Conservation (phyloP, 2,888 invertebrate species). For the Ophonus ardosiacus region DNA sequence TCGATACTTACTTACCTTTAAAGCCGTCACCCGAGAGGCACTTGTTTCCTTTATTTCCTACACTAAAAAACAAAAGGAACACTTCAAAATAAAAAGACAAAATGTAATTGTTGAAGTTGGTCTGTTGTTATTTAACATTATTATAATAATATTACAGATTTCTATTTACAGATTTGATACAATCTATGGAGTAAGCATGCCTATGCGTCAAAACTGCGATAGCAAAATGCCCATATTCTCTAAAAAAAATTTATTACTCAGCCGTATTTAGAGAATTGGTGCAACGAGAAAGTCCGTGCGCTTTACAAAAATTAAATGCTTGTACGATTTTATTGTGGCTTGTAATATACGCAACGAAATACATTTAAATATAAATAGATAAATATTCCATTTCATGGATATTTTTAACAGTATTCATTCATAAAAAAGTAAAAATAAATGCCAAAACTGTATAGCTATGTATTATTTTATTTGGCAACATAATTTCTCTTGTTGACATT, state of each 20-base stretch:
- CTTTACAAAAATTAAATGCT: slow-evolving; percentile 52
- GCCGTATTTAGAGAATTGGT: slow-evolving; percentile 42
- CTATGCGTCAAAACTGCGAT: slow-evolving; percentile 8
- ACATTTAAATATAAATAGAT: slow-evolving; percentile 40
- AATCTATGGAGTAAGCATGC: slow-evolving; percentile 68
- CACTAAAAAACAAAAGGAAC: background rate
- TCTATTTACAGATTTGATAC: slow-evolving; percentile 74
- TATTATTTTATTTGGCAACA: slow-evolving; percentile 48
- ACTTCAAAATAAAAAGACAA: slow-evolving; percentile 65
- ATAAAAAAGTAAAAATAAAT: slow-evolving; percentile 51
- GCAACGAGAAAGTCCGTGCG: slow-evolving; percentile 22
- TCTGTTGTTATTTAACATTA: slow-evolving; percentile 74
- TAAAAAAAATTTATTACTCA: slow-evolving; percentile 24
- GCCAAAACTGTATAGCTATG: slow-evolving; percentile 44
- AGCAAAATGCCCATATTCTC: slow-evolving; percentile 20
- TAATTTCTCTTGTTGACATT: slow-evolving; percentile 29
- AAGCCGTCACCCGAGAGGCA: background rate
- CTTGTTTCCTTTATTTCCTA: background rate
- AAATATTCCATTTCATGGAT: slow-evolving; percentile 50
- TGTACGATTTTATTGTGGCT: slow-evolving; percentile 42
- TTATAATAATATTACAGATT: slow-evolving; percentile 73
- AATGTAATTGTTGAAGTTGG: slow-evolving; percentile 69
- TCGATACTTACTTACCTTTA: slow-evolving; percentile 9
- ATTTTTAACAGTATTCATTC: slow-evolving; percentile 51
- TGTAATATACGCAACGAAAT: slow-evolving; percentile 9